A percentile compares a stretch with the other conserved stretches of the same genome.
These are phyloP conservation scores for Polyodon spathula DNA, from an alignment of 2,113 vertebrate genomes.

Conservation along the genomic window DNA sequence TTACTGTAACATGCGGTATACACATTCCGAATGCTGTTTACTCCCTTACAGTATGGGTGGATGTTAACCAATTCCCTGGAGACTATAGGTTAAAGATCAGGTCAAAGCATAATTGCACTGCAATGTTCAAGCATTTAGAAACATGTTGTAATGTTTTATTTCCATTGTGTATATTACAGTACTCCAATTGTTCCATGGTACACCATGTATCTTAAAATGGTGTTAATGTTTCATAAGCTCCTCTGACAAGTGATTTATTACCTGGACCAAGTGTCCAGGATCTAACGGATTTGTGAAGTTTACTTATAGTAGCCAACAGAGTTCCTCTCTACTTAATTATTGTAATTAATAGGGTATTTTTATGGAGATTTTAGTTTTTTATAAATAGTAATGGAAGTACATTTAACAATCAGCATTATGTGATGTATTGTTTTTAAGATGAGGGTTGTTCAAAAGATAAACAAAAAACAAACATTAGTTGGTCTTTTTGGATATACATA, in stretches of 20 bases:
- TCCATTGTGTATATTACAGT: not conserved
- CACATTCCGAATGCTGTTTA: not conserved
- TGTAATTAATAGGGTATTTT: conserved; percentile 53
- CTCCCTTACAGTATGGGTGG: not conserved
- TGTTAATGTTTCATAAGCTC: conserved; percentile 52
- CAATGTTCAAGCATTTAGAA: not conserved
- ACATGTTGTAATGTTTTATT: not conserved
- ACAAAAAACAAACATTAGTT: too few species aligned
- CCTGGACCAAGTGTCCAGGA: conserved; percentile 57
- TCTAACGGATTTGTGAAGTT: conserved; percentile 63
- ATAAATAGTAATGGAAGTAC: not conserved
- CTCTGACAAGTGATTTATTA: conserved; percentile 55
- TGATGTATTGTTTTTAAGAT: not conserved
- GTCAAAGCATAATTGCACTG: not conserved
- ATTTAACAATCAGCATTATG: not conserved
- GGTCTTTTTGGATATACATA: too few species aligned
- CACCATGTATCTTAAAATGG: not conserved
- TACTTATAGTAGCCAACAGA: conserved; percentile 52
- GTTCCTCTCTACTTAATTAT: conserved; percentile 51
- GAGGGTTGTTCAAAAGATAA: not conserved
- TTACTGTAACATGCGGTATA: not conserved
- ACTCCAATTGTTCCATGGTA: not conserved
- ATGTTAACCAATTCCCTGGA: not conserved
- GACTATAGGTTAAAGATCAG: not conserved
- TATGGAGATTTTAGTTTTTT: conserved; percentile 30